phyloP scores from a whole-genome alignment of 2,113 vertebrate species.

The Sisor rabdophorus region DNA sequence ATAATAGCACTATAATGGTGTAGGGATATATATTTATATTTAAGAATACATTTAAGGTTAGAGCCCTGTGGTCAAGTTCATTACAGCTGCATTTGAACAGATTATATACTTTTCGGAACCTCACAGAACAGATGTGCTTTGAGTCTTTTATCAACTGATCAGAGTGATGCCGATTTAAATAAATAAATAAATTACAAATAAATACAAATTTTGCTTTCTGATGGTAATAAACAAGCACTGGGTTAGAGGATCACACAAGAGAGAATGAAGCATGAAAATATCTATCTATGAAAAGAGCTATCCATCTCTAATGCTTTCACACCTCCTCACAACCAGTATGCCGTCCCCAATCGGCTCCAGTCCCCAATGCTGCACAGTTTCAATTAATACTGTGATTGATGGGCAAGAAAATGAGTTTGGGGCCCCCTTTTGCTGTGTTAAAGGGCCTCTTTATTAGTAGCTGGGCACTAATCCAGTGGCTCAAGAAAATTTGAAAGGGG shows the following conservation, averaged over 20 bases:
- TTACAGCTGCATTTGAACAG: not conserved
- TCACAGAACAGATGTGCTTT: not conserved
- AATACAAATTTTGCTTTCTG: not conserved
- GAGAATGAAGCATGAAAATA: not conserved
- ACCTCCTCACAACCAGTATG: slow-evolving; percentile 57
- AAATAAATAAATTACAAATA: slow-evolving; percentile 11
- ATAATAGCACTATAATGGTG: too few relatives aligned
- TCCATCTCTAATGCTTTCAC: not conserved
- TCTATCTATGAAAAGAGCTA: too few relatives aligned
- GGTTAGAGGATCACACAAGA: not conserved
- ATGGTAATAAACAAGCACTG: too few relatives aligned
- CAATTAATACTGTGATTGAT: slow-evolving; percentile 64
- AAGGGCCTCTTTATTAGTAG: slow-evolving; percentile 11
- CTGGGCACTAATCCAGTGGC: slow-evolving; percentile 9
- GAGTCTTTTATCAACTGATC: not conserved
- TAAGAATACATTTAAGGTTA: not conserved
- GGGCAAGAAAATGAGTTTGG: slow-evolving; percentile 58
- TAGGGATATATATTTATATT: too few relatives aligned
- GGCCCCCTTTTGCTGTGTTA: slow-evolving; percentile 43
- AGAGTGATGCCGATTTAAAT: not conserved
- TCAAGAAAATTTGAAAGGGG: not conserved
- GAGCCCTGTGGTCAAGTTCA: not conserved
- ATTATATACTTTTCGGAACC: not conserved
- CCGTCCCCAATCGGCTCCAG: slow-evolving; percentile 37
- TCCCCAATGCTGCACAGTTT: slow-evolving; percentile 56